Evolutionary conservation across 2,113 vertebrate genomes (phyloP), one percentile per base, ranked within the genome.

Genomic region (Octodon degus): DNA sequence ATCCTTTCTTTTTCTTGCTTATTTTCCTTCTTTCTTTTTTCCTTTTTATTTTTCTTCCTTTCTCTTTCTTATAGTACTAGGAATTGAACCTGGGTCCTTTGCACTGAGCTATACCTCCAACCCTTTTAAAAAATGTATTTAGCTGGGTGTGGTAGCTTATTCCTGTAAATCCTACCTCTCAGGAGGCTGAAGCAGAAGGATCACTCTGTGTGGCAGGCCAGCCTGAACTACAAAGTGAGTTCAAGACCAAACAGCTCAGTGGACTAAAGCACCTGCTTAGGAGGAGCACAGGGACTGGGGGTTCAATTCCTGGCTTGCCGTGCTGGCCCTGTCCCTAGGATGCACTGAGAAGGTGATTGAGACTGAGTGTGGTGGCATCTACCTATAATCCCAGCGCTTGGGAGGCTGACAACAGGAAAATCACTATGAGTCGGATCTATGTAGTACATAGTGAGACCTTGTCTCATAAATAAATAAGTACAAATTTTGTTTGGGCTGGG

Each of bases 21-120:
- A 5, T 25, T 25, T 27, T 40, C 20, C 20, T 5, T 19, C 8
- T 7, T 37, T 16, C 8, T 16, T 72, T 72, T 14, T 4, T 20
- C 14, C 0, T 7, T 10, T 40, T 1, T 13, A 1, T 43, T 11
- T 25, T 12, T 47, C 13, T 24, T 19, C 7, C 17, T 27, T 24
- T 43, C 40, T 25, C 25, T 77, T 77, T 77, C 40, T 47, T 77
- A 43, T 77, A 27, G 40, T 30, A 16, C 74, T 47, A 53, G 16
- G 7, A 30, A 53, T 80, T 32, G 77, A 80, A 80, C 47, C 47
- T 53, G 47, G 77, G 47, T 32, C 77, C 47, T 53, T 53, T 53
- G 14, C 77, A 53, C 30, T 58, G 55, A 58, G 55, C 55, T 34
- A 53, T 27, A 79, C 7, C 25, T 8, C 37, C 37, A 76, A 20